phyloP scores from a whole-genome alignment of 2,797 vertebrate genomes.

The Xyrichtys novacula region DNA sequence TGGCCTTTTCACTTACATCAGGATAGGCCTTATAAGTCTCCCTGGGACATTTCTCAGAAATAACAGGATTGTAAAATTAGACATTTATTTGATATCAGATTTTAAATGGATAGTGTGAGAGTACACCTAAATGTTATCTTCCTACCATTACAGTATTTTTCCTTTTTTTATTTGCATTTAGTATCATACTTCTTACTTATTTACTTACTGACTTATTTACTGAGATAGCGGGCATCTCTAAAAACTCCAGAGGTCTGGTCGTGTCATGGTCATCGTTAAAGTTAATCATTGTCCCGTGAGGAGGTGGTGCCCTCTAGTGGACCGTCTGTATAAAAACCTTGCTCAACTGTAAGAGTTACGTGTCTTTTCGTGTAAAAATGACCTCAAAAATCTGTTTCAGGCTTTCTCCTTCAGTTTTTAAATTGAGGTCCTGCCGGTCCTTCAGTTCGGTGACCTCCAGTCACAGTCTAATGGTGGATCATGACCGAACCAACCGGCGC shows the following conservation, averaged over 20 bases:
- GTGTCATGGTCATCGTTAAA: not conserved
- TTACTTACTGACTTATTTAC: not conserved
- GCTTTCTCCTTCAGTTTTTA: not conserved
- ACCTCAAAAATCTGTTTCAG: constrained; percentile 39
- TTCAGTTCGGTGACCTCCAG: not conserved
- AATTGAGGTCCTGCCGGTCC: not conserved
- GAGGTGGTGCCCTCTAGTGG: constrained; percentile 42
- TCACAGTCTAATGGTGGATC: constrained; percentile 61
- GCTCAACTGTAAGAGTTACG: accelerated
- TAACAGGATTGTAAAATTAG: no score
- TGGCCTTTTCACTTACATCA: no score
- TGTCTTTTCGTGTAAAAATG: constrained; percentile 34
- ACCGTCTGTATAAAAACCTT: accelerated
- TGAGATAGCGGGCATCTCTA: no score
- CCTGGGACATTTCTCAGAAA: no score
- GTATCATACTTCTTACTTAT: not conserved
- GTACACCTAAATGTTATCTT: no score
- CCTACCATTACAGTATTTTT: no score
- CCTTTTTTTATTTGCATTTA: no score
- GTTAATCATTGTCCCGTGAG: not conserved
- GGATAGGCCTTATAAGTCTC: no score
- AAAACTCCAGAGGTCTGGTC: not conserved
- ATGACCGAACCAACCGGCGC: constrained; percentile 73
- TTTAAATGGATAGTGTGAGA: no score
- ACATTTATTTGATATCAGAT: no score